These are phyloP conservation scores for Microctenopoma stevenorrisi DNA, from an alignment of 2,797 vertebrate species.

Conservation along the genomic window DNA sequence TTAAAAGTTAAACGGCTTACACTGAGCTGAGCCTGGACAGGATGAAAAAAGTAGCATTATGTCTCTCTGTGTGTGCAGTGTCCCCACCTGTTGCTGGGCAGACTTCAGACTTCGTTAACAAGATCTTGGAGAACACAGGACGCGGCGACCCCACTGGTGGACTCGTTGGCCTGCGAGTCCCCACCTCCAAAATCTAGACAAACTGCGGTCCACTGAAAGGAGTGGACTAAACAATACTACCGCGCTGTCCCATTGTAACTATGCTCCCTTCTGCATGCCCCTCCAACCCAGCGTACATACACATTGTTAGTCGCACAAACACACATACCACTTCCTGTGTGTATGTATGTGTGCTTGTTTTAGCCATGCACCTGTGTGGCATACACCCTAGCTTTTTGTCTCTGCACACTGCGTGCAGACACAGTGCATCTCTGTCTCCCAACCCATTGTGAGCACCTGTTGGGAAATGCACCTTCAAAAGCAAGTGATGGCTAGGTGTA, in stretches of 20 bases:
- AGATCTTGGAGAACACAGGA: conserved; percentile 97
- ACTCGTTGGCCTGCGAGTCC: conserved; percentile 94
- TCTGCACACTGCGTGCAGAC: conserved; percentile 64
- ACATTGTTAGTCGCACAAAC: conserved; percentile 75
- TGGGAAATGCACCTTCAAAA: conserved; percentile 62
- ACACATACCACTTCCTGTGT: conserved; percentile 73
- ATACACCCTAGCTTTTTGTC: conserved; percentile 74
- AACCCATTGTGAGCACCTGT: conserved; percentile 62
- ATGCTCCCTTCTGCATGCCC: conserved; percentile 77
- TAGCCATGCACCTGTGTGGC: conserved; percentile 73
- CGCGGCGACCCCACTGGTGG: conserved; percentile 97
- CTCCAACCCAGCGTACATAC: conserved; percentile 73
- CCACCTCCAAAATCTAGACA: conserved; percentile 92
- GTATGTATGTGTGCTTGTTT: conserved; percentile 80
- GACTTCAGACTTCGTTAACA: conserved; percentile 99
- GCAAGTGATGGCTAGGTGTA: conserved; percentile 65
- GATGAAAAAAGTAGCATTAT: background rate
- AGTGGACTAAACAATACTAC: conserved; percentile 69
- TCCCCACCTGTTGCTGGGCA: conserved; percentile 94
- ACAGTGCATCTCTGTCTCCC: conserved; percentile 68
- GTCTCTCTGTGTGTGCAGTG: conserved; percentile 70
- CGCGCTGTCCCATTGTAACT: conserved; percentile 77
- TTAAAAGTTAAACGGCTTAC: too few relatives aligned
- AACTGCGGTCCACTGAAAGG: conserved; percentile 51
- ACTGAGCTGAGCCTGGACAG: too few relatives aligned